These are phyloP conservation scores for Opisthograptis luteolata DNA, from an alignment of 2,888 invertebrate species.

Conservation along the genomic window DNA sequence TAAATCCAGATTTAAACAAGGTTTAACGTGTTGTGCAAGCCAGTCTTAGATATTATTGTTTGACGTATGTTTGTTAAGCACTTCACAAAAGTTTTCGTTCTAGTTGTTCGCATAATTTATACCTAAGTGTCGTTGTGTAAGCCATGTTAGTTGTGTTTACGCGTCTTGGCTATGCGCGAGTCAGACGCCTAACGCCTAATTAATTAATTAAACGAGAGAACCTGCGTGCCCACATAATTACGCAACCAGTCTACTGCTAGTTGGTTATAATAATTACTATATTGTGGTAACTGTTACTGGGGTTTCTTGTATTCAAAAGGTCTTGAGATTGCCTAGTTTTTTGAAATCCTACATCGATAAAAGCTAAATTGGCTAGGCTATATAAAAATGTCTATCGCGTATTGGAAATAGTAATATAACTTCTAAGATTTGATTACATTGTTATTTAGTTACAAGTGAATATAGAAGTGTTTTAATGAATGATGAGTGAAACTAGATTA, in stretches of 20 bases:
- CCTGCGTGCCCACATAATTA: constrained; percentile 34
- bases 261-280: too few relatives aligned
- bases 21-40: background rate
- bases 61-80: background rate
- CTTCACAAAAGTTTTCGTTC: constrained; percentile 11
- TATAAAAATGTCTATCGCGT: too few relatives aligned
- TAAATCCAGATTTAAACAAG: background rate
- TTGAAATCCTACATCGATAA: too few relatives aligned
- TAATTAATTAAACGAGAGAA: constrained; percentile 61
- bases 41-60: background rate
- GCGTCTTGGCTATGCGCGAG: constrained; percentile 38
- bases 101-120: constrained; percentile 12
- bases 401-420: too few relatives aligned
- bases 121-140: constrained; percentile 23
- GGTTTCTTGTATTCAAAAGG: too few relatives aligned
- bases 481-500: too few relatives aligned
- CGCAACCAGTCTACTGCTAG: background rate
- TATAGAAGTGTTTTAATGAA: too few relatives aligned
- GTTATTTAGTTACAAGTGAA: too few relatives aligned
- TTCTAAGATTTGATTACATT: too few relatives aligned
- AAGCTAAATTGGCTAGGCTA: too few relatives aligned
- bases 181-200: constrained; percentile 53
- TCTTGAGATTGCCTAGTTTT: too few relatives aligned
- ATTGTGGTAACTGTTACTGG: too few relatives aligned
- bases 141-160: constrained; percentile 18